Evolutionary conservation across 2,113 vertebrate genomes (phyloP).

Genomic region (Sinocyclocheilus rhinocerous): DNA sequence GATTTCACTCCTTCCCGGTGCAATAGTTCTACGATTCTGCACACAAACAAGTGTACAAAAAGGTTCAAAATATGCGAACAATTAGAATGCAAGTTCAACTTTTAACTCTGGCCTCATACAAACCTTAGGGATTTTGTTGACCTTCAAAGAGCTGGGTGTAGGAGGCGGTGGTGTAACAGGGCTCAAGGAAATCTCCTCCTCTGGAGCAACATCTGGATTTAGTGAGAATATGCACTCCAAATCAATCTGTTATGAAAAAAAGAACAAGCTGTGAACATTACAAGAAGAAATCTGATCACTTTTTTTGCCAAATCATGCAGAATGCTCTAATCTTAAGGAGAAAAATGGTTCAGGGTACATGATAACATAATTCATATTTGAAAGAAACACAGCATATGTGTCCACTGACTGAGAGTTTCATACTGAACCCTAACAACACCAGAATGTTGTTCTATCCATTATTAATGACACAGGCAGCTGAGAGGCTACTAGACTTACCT

Average conservation of each 20-base stretch:
- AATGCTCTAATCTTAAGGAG: background rate
- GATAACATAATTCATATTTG: background rate
- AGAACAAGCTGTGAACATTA: background rate
- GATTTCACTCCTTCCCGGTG: conserved; percentile 83
- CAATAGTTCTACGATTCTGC: conserved; percentile 88
- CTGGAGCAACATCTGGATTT: conserved; percentile 90
- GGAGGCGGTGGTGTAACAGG: conserved; percentile 89
- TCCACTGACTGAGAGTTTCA: background rate
- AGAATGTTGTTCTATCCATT: conserved; percentile 59
- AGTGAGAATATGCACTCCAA: conserved; percentile 97
- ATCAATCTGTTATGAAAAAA: conserved; percentile 83
- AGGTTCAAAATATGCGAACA: background rate
- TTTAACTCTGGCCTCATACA: conserved; percentile 57
- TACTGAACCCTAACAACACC: conserved; percentile 3
- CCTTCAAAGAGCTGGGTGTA: conserved; percentile 81
- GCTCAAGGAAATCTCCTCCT: conserved; percentile 88
- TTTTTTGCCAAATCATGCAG: background rate
- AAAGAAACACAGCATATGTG: background rate
- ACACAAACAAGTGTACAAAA: conserved; percentile 44
- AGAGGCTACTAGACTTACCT: conserved; percentile 74
- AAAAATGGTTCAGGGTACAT: background rate
- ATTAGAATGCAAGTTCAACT: background rate
- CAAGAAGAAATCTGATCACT: background rate
- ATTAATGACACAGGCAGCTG: conserved; percentile 59
- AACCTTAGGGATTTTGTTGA: conserved; percentile 96